phyloP scores from a whole-genome alignment of 2,888 invertebrate genomes.

The Ectropis crepuscularia region DNA sequence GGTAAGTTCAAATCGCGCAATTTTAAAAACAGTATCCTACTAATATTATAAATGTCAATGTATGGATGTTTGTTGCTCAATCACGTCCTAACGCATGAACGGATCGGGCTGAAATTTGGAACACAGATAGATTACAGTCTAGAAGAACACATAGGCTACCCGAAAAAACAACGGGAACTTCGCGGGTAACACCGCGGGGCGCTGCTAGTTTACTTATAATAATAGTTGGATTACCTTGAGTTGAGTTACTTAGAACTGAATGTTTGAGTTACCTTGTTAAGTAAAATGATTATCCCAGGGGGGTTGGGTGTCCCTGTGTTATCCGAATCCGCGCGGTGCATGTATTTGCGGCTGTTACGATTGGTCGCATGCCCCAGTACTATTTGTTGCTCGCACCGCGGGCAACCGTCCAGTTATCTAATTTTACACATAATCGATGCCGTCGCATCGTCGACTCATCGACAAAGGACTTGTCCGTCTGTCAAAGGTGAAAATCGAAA shows the following conservation, averaged over 20 bases:
- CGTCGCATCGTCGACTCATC: slow-evolving; percentile 75
- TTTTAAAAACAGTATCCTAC: no score
- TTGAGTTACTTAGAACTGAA: neutral
- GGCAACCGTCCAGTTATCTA: slow-evolving; percentile 85
- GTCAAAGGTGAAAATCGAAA: slow-evolving; percentile 60
- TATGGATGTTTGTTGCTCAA: no score
- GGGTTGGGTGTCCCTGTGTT: slow-evolving; percentile 57
- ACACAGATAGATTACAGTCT: no score
- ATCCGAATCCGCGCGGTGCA: slow-evolving; percentile 69
- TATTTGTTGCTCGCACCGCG: slow-evolving; percentile 79
- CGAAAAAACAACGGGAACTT: no score
- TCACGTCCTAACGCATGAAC: no score
- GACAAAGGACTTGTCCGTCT: slow-evolving; percentile 72
- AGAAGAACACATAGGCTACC: no score
- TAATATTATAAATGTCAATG: no score
- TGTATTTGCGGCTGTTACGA: slow-evolving; percentile 79
- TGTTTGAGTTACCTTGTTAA: neutral
- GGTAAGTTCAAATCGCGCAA: no score
- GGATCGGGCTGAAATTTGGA: no score
- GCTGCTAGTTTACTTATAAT: no score
- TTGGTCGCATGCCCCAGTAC: slow-evolving; percentile 84
- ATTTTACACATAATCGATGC: slow-evolving; percentile 84
- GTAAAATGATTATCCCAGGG: slow-evolving; percentile 5
- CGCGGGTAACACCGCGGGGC: no score
- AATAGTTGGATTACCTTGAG: neutral